phyloP scores from a whole-genome alignment of 2,888 invertebrate species.

The Bellardia pandia region DNA sequence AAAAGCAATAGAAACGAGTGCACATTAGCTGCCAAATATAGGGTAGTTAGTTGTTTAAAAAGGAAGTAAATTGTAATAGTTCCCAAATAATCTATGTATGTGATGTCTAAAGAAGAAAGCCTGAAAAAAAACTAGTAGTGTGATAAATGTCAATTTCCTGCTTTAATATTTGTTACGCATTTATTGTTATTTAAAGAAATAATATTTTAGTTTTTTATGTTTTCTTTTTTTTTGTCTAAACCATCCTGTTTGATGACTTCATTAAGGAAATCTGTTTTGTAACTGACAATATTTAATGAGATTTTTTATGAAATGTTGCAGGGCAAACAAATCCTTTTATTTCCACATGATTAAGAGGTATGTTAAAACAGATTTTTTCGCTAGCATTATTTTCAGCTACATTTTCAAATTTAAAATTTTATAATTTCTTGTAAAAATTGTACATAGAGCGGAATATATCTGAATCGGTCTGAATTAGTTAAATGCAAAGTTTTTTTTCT shows the following conservation, averaged over 20 bases:
- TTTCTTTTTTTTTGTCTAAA: conserved; percentile 23
- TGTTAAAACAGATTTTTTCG: too few relatives aligned
- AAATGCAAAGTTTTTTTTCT: too few relatives aligned
- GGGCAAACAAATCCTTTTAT: conserved; percentile 48
- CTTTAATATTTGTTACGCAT: conserved; percentile 77
- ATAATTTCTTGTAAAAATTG: too few relatives aligned
- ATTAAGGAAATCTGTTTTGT: conserved; percentile 33
- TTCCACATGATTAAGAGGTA: conserved; percentile 10
- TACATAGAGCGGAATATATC: too few relatives aligned
- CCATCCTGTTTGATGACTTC: conserved; percentile 70
- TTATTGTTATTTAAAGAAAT: conserved; percentile 45
- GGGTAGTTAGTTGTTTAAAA: conserved; percentile 63
- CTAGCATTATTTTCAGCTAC: too few relatives aligned
- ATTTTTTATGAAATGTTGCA: background rate
- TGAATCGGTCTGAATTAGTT: too few relatives aligned
- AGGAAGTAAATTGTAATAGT: conserved; percentile 44
- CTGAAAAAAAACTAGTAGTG: conserved; percentile 69
- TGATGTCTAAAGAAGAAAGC: conserved; percentile 38
- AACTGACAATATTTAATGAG: conserved; percentile 1
- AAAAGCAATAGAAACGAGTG: conserved; percentile 80
- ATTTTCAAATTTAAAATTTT: too few relatives aligned
- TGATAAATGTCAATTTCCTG: conserved; percentile 82
- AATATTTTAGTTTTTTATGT: conserved; percentile 1
- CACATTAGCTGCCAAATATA: conserved; percentile 69
- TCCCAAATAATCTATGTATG: background rate